Evolutionary conservation across 2,888 invertebrate species (phyloP), one percentile per base, ranked within the genome.

Genomic region (Tryphoninae sp.): DNA sequence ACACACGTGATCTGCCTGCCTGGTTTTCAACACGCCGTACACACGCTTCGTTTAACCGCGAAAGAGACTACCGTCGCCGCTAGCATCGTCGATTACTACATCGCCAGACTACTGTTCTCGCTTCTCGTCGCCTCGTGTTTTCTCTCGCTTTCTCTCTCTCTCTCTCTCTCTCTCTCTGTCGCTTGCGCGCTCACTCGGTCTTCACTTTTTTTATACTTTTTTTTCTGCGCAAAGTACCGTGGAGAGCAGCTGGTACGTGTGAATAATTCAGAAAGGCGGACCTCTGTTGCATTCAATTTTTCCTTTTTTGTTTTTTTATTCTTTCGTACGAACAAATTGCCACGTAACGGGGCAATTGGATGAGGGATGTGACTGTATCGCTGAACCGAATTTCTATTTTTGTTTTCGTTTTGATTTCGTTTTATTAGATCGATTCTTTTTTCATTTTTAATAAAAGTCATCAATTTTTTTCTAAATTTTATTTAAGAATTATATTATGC

Each of bases 41-140:
- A 42, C 49, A 62, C 42, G 69, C 42, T 77, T 69, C 77, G 69
- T 71, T 77, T 77, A 69, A 69, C 68, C 42, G 55, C 22, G 77
- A 71, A 71, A 78, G 55, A 78, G 62, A 77, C 59, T 42, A 13
- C 51, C 53, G 42, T 23, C 40, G 26, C 62, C 59, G 23, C 26
- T 55, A 59, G 19, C 26, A 42, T 51, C 23, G 40, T 62, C 71
- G 69, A 71, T 78, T 78, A 78, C 77, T n/a, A 53, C 62, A 64
- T 11, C 13, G 26, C 16, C 19, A 26, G 22, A n/a, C 53, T 55
- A 58, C 40, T 13, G 55, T 58, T 19, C 6, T 42, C 19, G 33
- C 23, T 55, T 55, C 42, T 69, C 33, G 22, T 68, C 23, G 9
- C 9, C 13, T 16, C 22, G 49, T 40, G n/a, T n/a, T 42, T 33